Evolutionary conservation across 2,888 invertebrate genomes (phyloP).

Genomic region (Zonitis immaculata): DNA sequence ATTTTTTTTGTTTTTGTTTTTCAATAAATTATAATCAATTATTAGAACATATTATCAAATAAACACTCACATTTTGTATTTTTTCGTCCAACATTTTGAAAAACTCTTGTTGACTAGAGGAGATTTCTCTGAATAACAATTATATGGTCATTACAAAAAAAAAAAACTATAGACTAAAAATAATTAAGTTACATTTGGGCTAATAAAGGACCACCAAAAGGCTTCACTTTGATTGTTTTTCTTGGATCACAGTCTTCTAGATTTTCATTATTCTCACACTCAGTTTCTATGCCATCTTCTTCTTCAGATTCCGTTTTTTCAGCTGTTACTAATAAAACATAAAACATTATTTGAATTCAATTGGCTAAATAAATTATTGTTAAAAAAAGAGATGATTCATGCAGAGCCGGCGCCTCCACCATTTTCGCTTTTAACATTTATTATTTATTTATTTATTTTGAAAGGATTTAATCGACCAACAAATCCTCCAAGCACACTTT

Average conservation of each 20-base stretch:
- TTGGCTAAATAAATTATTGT: too few relatives aligned
- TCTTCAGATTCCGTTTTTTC: conserved; percentile 42
- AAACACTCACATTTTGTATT: conserved; percentile 72
- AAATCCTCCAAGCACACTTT: too few relatives aligned
- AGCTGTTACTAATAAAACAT: conserved; percentile 37
- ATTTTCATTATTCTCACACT: conserved; percentile 35
- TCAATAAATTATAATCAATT: too few relatives aligned
- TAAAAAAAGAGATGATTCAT: too few relatives aligned
- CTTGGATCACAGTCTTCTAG: conserved; percentile 39
- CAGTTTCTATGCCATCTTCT: conserved; percentile 34
- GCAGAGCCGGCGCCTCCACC: conserved; percentile 20
- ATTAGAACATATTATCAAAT: too few relatives aligned
- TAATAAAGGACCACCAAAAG: conserved; percentile 44
- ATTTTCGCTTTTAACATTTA: conserved; percentile 27
- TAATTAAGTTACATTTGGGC: conserved; percentile 41
- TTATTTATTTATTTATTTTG: too few relatives aligned
- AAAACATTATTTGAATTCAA: too few relatives aligned
- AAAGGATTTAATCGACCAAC: too few relatives aligned
- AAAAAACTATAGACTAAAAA: not conserved
- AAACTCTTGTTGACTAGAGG: conserved; percentile 86
- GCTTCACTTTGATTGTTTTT: conserved; percentile 42
- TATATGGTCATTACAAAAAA: not conserved
- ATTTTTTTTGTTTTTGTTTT: too few relatives aligned
- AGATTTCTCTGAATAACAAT: conserved; percentile 67
- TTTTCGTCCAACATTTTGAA: conserved; percentile 91